phyloP scores from a whole-genome alignment of 2,797 vertebrate genomes.

The Rhinichthys osculus region DNA sequence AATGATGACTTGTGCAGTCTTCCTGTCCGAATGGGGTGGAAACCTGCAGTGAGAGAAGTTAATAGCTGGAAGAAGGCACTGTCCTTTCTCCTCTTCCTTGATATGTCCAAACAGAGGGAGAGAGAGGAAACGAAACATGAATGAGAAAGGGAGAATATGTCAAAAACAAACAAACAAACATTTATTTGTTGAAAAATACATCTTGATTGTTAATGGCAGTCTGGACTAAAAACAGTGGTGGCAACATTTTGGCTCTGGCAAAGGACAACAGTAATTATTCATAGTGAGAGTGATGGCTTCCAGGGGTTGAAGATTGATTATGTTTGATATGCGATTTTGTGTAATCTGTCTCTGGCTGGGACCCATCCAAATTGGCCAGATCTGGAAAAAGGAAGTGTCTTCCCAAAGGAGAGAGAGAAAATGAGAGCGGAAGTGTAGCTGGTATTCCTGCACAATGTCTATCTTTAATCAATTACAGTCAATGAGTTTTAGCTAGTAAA shows the following conservation, averaged over 20 bases:
- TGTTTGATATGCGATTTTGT: conserved; percentile 79
- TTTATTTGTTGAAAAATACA: conserved; percentile 9
- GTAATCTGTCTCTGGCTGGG: conserved; percentile 82
- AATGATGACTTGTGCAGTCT: conserved; percentile 66
- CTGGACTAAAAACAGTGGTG: conserved; percentile 70
- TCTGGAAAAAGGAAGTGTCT: conserved; percentile 72
- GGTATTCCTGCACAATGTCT: conserved; percentile 2
- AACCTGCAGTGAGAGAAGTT: conserved; percentile 53
- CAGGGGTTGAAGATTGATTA: conserved; percentile 82
- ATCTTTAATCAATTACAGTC: conserved; percentile 27
- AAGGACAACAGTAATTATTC: conserved; percentile 81
- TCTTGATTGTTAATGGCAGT: conserved; percentile 63
- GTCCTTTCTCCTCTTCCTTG: conserved; percentile 35
- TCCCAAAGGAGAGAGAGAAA: conserved; percentile 63
- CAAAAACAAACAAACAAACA: neutral
- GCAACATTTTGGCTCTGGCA: conserved; percentile 76
- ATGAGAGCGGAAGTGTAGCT: conserved; percentile 49
- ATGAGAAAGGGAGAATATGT: neutral
- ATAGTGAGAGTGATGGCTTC: conserved; percentile 80
- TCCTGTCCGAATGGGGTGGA: conserved; percentile 59
- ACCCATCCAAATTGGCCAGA: conserved; percentile 80
- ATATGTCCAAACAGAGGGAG: conserved; percentile 21
- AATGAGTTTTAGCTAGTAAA: conserved; percentile 9
- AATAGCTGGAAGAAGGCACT: conserved; percentile 49
- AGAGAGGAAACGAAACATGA: neutral